These are phyloP conservation scores for Phortica variegata DNA, from an alignment of 1,140 invertebrate genomes.

Conservation along the genomic window DNA sequence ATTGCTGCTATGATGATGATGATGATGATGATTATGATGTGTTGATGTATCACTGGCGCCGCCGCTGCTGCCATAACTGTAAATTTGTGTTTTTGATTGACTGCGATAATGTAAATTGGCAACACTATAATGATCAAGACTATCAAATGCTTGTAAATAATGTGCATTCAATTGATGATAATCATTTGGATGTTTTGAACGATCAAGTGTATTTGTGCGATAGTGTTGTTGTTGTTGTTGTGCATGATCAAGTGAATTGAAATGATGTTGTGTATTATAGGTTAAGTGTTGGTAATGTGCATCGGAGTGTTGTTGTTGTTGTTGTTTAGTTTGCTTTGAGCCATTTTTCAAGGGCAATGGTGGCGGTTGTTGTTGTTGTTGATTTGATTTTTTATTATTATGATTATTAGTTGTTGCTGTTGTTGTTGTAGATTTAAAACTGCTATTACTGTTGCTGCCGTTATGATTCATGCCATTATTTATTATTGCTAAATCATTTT, in stretches of 20 bases:
- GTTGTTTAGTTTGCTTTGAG: slow-evolving; percentile 26
- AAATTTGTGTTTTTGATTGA: slow-evolving; percentile 51
- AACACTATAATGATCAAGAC: slow-evolving; percentile 47
- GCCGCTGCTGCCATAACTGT: slow-evolving; percentile 47
- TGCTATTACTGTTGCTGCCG: slow-evolving; percentile 32
- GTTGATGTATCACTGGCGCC: slow-evolving; percentile 31
- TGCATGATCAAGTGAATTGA: slow-evolving; percentile 20
- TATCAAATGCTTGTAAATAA: slow-evolving; percentile 51
- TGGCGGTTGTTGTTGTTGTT: slow-evolving; percentile 29
- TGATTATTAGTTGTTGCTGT: too few species aligned
- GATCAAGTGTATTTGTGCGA: slow-evolving; percentile 43
- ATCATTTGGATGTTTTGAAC: slow-evolving; percentile 17
- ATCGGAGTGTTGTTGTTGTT: slow-evolving; percentile 19
- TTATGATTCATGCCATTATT: slow-evolving; percentile 38
- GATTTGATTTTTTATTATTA: slow-evolving; percentile 28
- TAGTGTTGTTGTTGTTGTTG: slow-evolving; percentile 19
- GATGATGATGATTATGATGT: slow-evolving; percentile 26
- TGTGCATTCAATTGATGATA: slow-evolving; percentile 34
- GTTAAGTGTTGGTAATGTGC: slow-evolving; percentile 47
- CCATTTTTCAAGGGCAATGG: slow-evolving; percentile 45
- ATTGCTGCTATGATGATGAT: slow-evolving; percentile 39
- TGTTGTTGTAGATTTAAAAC: slow-evolving; percentile 41
- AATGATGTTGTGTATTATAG: slow-evolving; percentile 33
- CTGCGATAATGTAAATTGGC: slow-evolving; percentile 47
- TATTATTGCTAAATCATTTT: slow-evolving; percentile 32